Base-by-base conservation (phyloP, 1,140 invertebrate species). In the Belonocnema kinseyi region DNA sequence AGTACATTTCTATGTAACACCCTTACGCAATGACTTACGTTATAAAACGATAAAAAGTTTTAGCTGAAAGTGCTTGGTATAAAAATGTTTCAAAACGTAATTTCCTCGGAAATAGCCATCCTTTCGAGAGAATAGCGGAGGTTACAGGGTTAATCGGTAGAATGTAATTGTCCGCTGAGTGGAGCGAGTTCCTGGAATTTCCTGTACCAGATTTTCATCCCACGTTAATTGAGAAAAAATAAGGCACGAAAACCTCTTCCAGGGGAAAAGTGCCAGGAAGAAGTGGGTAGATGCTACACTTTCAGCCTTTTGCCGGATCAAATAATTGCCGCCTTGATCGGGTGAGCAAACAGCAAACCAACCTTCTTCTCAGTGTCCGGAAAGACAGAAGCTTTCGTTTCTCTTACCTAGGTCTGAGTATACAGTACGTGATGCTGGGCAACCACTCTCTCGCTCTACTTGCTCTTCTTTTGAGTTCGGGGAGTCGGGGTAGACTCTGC, bases 271-370 rank as follows among this genome's bases (percentile, higher is more conserved):
- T n/a, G 33, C 14, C 13, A 26, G 54, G 6, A 19, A 54, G 53
- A 17, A 10, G 53, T n/a, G 53, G 3, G 16, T 46, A 66, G 61
- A n/a, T 66, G 16, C 26, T 66, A 66, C 61, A 66, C 61, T 77
- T 72, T 73, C 73, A 71, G 73, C 78, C 74, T 74, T 74, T 72
- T 74, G 26, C 50, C 14, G 75, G 76, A 76, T 78, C 80, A 72
- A 81, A 78, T 82, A 83, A 82, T 81, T 80, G 76, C 76, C 75
- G 40, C 77, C 82, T 77, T 82, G 78, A 83, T 82, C 80, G 70
- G 75, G 26, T 78, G 54, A 54, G 54, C 78, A 79, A 80, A 79
- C 75, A 79, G 78, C 50, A 50, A 50, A 50, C 56, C 61, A 14
- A 66, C 53, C 50, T 50, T 51, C n/a, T 19, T 14, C 13, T 33